These are phyloP conservation scores for Antheraea assamensis DNA, from an alignment of 2,888 invertebrate species.

Conservation along the genomic window DNA sequence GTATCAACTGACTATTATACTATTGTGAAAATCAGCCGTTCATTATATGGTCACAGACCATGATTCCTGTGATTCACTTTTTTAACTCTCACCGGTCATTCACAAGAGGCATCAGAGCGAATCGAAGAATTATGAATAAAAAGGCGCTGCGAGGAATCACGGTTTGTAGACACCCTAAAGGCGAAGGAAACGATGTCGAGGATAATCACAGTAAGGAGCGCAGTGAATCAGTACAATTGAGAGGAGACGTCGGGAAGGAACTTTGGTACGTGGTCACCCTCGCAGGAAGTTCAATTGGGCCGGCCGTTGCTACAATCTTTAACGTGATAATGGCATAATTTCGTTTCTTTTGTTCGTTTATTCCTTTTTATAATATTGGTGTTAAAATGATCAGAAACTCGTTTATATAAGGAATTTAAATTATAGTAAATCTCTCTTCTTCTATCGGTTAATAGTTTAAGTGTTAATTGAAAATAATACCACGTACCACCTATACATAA, in stretches of 20 bases:
- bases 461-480: too few relatives aligned
- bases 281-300: conserved; percentile 61
- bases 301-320: conserved; percentile 44
- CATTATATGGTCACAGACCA: conserved; percentile 65
- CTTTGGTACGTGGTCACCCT: conserved; percentile 64
- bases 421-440: too few relatives aligned
- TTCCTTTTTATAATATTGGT: background rate
- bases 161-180: conserved; percentile 70
- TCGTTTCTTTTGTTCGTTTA: background rate
- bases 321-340: conserved; percentile 35
- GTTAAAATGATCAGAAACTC: background rate
- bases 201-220: conserved; percentile 54
- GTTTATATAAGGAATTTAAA: background rate
- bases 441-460: too few relatives aligned
- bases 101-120: conserved; percentile 71
- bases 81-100: conserved; percentile 75
- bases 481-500: too few relatives aligned
- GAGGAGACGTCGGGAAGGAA: conserved; percentile 58
- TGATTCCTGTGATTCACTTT: conserved; percentile 79
- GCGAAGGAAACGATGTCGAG: conserved; percentile 50
- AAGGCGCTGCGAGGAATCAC: conserved; percentile 77
- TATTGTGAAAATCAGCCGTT: conserved; percentile 57
- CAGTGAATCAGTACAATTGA: conserved; percentile 48
- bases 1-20: conserved; percentile 16
- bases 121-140: conserved; percentile 73